Percentiles rank a stretch among this genome's conserved stretches.
Evolutionary conservation across 1,140 invertebrate species (phyloP).

Genomic region (Cardiocondyla obscurior): DNA sequence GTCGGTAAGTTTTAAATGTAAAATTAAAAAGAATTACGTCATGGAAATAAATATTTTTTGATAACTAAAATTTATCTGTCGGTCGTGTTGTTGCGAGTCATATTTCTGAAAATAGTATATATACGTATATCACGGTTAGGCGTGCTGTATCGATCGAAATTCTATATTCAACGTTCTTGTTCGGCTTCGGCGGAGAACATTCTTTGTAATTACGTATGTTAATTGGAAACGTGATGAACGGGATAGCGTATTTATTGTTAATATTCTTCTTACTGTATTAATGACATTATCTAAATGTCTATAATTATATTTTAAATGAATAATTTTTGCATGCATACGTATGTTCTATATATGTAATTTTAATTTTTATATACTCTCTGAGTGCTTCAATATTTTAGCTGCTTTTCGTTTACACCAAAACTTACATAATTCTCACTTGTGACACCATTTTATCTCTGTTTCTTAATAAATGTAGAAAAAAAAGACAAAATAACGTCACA

Average conservation of each 20-base stretch:
- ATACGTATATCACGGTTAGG: conserved; percentile 66
- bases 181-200: conserved; percentile 5
- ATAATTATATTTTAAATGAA: not conserved
- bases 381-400: not conserved
- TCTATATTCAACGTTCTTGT: conserved; percentile 63
- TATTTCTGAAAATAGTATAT: conserved; percentile 64
- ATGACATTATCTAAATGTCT: not conserved
- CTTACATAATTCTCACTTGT: no score
- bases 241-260: conserved; percentile 50
- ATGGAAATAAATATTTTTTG: not conserved
- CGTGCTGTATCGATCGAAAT: conserved; percentile 74
- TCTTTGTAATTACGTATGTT: conserved; percentile 28
- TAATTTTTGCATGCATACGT: not conserved
- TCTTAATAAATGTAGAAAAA: no score
- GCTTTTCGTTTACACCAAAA: no score
- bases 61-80: not conserved
- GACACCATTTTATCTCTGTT: no score
- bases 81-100: not conserved
- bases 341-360: conserved; percentile 1
- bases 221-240: conserved; percentile 39
- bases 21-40: no score
- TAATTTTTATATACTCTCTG: not conserved
- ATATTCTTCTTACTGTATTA: conserved; percentile 2
- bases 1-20: no score
- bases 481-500: no score